Evolutionary conservation across 53 echinoderm and acorn worm species (phyloP).

Genomic region (Temnopleurus reevesii): DNA sequence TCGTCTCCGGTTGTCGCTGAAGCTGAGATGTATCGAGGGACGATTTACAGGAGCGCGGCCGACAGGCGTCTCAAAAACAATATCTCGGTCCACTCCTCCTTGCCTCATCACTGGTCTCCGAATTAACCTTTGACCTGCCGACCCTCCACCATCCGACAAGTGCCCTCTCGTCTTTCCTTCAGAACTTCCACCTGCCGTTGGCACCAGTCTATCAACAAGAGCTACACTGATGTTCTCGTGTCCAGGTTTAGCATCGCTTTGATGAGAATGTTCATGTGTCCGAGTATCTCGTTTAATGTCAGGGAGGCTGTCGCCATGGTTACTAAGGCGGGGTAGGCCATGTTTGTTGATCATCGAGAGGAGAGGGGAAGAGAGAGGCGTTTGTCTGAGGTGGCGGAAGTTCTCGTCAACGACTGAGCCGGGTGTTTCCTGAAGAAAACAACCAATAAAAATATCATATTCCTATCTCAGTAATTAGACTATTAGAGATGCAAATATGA

Average conservation of each 20-base stretch:
- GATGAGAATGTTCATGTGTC: neutral
- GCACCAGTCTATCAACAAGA: neutral
- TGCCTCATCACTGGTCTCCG: neutral
- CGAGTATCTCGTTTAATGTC: neutral
- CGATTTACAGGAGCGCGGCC: conserved; percentile 13
- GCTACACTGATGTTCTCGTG: neutral
- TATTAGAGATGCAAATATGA: no score
- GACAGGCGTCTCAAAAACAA: conserved; percentile 50
- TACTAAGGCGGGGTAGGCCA: neutral
- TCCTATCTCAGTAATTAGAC: no score
- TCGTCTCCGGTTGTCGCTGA: neutral
- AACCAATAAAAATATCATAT: no score
- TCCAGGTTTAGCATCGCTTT: neutral
- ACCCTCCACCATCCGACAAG: neutral
- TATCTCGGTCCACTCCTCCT: neutral
- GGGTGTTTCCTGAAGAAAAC: neutral
- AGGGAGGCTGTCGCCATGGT: neutral
- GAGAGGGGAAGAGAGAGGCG: conserved; percentile 15
- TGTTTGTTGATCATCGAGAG: neutral
- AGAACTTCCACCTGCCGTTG: neutral
- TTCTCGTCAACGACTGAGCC: neutral
- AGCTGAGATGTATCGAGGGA: neutral
- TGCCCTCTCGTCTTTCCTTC: neutral
- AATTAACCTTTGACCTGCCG: neutral
- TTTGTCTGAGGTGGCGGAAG: neutral